phyloP scores from a whole-genome alignment of 2,888 invertebrate genomes.

The Hirtodrosophila duncani region DNA sequence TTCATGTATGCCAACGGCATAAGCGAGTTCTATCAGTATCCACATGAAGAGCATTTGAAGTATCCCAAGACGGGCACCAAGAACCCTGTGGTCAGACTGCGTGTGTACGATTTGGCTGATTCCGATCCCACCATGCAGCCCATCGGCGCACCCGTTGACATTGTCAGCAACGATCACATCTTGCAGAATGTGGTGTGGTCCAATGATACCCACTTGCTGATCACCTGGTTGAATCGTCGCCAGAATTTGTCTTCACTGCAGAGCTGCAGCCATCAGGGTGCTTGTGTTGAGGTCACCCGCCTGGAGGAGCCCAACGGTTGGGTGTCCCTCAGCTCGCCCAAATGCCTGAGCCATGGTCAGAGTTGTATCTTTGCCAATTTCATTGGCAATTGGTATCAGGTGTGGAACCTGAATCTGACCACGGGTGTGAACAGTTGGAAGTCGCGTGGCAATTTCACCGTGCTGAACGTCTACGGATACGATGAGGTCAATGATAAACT shows the following conservation, averaged over 20 bases:
- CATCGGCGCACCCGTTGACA: conserved; percentile 80
- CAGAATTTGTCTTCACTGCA: conserved; percentile 82
- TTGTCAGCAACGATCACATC: conserved; percentile 82
- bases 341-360: conserved; percentile 55
- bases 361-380: conserved; percentile 76
- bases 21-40: conserved; percentile 82
- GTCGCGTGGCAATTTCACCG: conserved; percentile 80
- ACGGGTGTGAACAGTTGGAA: conserved; percentile 71
- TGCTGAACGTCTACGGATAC: conserved; percentile 82
- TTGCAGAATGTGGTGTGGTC: conserved; percentile 87
- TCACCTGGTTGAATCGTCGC: conserved; percentile 90
- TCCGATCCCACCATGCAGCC: conserved; percentile 73
- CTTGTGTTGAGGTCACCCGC: conserved; percentile 77
- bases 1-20: conserved; percentile 83
- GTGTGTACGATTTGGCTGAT: conserved; percentile 81
- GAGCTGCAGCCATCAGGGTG: conserved; percentile 57
- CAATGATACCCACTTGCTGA: conserved; percentile 82
- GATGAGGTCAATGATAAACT: conserved; percentile 81
- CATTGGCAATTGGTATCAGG: conserved; percentile 79
- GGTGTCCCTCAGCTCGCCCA: conserved; percentile 82
- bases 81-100: conserved; percentile 86
- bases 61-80: conserved; percentile 89
- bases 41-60: conserved; percentile 82
- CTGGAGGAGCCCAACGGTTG: conserved; percentile 84
- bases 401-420: conserved; percentile 74